Conservation (phyloP, 23 tunicate species). For the Oikopleura dioica region DNA sequence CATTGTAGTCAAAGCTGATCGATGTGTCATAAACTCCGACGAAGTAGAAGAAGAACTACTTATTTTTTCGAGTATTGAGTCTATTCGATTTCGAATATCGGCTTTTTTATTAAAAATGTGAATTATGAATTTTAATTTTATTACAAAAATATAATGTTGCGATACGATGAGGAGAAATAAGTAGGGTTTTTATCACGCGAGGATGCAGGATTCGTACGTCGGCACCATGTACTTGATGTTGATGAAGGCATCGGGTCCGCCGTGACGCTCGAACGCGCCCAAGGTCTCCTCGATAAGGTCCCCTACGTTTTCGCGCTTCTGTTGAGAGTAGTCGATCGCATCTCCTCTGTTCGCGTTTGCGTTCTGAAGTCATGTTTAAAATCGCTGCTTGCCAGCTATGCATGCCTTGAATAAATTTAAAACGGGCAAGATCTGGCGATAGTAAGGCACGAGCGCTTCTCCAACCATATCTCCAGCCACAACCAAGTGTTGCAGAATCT, state of each 20-base stretch:
- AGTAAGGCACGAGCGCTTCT: conserved; percentile 90
- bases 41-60: too few relatives aligned
- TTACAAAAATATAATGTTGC: not conserved
- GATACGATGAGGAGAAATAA: not conserved
- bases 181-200: not conserved
- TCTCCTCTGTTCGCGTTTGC: conserved; percentile 46
- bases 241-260: conserved; percentile 95
- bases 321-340: conserved; percentile 90
- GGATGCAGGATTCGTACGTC: conserved; percentile 95
- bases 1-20: too few relatives aligned
- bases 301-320: conserved; percentile 86
- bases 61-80: too few relatives aligned
- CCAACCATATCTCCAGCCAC: conserved; percentile 93
- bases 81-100: too few relatives aligned
- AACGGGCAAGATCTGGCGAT: conserved; percentile 82
- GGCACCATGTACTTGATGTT: conserved; percentile 99
- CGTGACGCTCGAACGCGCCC: conserved; percentile 76
- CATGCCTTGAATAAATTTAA: conserved; percentile 59
- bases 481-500: conserved; percentile 79
- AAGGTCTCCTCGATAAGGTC: conserved; percentile 80
- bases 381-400: too few relatives aligned
- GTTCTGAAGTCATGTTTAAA: too few relatives aligned
- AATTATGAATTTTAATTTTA: not conserved
- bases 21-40: too few relatives aligned
- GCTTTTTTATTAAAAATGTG: too few relatives aligned